Evolutionary conservation across 2,797 vertebrate species (phyloP).

Genomic region (Euphonia xanthogaster): DNA sequence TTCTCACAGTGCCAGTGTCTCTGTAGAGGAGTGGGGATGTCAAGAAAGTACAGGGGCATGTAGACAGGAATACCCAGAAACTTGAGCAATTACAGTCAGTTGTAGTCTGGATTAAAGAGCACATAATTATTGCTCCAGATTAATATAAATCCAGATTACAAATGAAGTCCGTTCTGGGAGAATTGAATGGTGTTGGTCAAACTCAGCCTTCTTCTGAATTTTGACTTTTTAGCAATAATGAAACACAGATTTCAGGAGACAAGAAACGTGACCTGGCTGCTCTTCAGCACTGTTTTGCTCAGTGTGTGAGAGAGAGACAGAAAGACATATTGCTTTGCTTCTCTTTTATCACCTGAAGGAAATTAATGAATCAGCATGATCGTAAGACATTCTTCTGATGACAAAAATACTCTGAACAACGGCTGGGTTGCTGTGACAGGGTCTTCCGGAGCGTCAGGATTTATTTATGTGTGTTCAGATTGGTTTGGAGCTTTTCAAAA

Average conservation of each 20-base stretch:
- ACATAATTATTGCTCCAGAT: neutral
- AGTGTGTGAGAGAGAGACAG: neutral
- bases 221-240: neutral
- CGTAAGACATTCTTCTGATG: neutral
- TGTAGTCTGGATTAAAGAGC: neutral
- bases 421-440: neutral
- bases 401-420: neutral
- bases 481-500: neutral
- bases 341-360: neutral
- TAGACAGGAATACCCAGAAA: neutral
- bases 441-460: neutral
- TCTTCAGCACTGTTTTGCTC: neutral
- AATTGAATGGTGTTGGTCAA: neutral
- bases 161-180: neutral
- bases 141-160: neutral
- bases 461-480: neutral
- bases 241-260: neutral
- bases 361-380: neutral
- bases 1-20: slow-evolving; percentile 4
- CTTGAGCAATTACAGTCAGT: neutral
- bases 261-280: neutral
- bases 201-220: neutral
- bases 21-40: neutral
- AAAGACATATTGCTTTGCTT: neutral
- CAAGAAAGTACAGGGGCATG: neutral